Evolutionary conservation across 2,888 invertebrate genomes (phyloP), one percentile per base, ranked within the genome.

Genomic region (Drosophila hamatofila): DNA sequence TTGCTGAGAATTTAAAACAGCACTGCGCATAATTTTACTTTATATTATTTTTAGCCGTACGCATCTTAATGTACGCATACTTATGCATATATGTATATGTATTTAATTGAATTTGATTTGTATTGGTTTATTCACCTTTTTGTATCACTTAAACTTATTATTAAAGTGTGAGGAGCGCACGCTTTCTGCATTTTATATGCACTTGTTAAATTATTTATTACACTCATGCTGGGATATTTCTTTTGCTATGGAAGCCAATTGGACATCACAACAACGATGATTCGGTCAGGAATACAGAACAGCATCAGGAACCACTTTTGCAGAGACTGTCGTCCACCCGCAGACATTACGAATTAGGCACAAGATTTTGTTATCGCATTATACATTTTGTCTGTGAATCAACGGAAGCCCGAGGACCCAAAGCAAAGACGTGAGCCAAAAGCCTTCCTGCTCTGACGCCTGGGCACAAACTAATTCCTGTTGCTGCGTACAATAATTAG

Each of bases 381-480:
- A 66, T 58, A 49, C 52, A 25, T 42, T 51, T 56, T 65, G 44
- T 65, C 30, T 57, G 23, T 58, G 46, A 65, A 61, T 42, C 27
- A 58, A 52, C 41, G 39, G 39, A 52, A 41, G 49, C 49, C 35
- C 59, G 46, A n/a, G 25, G 0, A 16, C 16, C 33, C 14, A 27
- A 46, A 37, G 54, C 25, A 39, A 18, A 35, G 16, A 14, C 70
- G 4, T 23, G 7, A 41, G 52, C n/a, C 48, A 42, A 54, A 16
- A 61, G 39, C 66, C 74, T 68, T 68, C 57, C 79, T 75, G 66
- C 72, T 76, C 70, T 67, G 59, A 67, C 64, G 81, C 70, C 77
- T 78, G 63, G 56, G 48, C 68, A 70, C 73, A 74, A 83, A 88
- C 89, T 85, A 67, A 86, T 83, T 84, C 74, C 83, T 80, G 88